phyloP scores from a whole-genome alignment of 1,140 invertebrate species.

The Conus ventricosus region DNA sequence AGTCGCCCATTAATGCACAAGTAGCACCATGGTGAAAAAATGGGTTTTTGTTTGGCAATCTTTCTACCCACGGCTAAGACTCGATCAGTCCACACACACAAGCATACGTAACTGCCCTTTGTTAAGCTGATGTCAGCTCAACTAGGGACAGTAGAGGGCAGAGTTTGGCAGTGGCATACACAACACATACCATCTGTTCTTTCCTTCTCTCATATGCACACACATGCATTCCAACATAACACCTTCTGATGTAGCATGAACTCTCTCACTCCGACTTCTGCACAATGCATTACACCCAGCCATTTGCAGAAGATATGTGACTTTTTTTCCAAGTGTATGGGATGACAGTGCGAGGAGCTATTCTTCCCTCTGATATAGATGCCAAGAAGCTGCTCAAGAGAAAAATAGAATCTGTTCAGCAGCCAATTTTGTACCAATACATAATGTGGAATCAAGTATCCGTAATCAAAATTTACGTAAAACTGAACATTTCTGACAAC shows the following conservation, averaged over 20 bases:
- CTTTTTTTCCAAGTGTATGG: conserved; percentile 1
- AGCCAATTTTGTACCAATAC: conserved; percentile 15
- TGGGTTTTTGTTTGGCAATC: conserved; percentile 33
- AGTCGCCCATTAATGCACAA: conserved; percentile 30
- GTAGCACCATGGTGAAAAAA: conserved; percentile 35
- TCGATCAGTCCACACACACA: not conserved
- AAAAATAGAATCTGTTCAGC: conserved; percentile 27
- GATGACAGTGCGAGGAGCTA: conserved; percentile 9
- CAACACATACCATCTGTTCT: not conserved
- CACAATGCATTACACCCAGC: conserved; percentile 23
- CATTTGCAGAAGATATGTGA: conserved; percentile 41
- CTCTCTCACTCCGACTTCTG: not conserved
- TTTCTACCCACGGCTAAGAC: not conserved
- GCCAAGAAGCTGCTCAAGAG: not conserved
- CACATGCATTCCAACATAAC: not conserved
- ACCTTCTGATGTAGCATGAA: not conserved
- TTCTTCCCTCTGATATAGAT: not conserved
- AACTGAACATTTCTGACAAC: not conserved
- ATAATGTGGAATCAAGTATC: conserved; percentile 56
- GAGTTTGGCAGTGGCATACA: conserved; percentile 18
- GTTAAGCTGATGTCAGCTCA: not conserved
- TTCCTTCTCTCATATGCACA: conserved; percentile 15
- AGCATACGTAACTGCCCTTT: not conserved
- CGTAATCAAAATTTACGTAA: conserved; percentile 36
- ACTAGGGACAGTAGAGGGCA: conserved; percentile 3